Base-by-base conservation (phyloP, 64 coral and sea anemone genomes). In the Stichodactyla mertensii region DNA sequence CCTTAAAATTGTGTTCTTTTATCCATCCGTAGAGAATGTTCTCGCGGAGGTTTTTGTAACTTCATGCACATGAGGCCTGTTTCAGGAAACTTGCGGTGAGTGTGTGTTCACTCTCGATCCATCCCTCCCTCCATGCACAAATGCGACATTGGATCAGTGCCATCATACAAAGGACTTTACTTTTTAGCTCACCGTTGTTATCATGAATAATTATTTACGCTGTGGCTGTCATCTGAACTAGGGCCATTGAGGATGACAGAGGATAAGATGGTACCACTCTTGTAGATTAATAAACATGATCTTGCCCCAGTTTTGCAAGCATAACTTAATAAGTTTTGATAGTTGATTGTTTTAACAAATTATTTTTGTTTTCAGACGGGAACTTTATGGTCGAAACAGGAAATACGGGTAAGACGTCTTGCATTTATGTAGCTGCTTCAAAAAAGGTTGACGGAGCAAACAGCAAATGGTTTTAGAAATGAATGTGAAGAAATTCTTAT, bases 51-150 rank as follows among this genome's bases (percentile, higher is more conserved):
- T 85, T 93, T 97, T 97, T 97, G 95, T 93, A 97, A 97, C 88
- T 97, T 97, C 88, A 97, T 93, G 95, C 95, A 97, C 88, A 93
- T 97, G 95, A 77, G 95, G 86, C 95, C 95, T 26, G 89, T 97
- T 91, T 97, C 95, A 80, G 78, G 91, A 86, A 86, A 93, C 51
- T 74, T 97, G 86, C 91, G 91, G 95, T 97, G 88, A 92, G 91
- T 92, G 83, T 54, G 27, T n/a, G 13, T 81, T 81, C 53, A 55
- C 36, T 53, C 78, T 51, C 36, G 51, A 22, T 20, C 36, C 51
- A 53, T 55, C 78, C 36, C 78, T n/a, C n/a, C n/a, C 6, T 20
- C 36, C 51, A 53, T 55, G n/a, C 78, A 81, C 16, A 19, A 53
- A 81, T 53, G 14, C 78, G 7, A 23, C 78, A 14, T 53, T 54